Conservation (phyloP, 2,888 invertebrate species). For the Escarpia spicata region DNA sequence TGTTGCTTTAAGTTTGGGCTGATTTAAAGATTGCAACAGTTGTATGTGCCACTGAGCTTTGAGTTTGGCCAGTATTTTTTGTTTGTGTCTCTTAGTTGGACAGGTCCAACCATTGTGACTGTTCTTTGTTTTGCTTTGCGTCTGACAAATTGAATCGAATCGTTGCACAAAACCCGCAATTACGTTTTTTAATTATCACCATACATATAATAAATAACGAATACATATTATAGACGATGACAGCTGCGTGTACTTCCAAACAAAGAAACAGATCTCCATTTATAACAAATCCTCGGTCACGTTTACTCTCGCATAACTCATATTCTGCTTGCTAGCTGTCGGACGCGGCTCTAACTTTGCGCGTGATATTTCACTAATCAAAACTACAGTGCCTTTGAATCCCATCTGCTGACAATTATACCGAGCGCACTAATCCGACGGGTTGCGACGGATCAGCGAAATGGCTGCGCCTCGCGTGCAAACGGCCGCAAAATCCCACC, state of each 20-base stretch:
- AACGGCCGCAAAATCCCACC: background rate
- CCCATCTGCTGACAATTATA: background rate
- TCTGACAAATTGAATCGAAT: background rate
- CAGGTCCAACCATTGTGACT: background rate
- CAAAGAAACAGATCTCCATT: background rate
- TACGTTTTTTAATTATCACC: too few relatives aligned
- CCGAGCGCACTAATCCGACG: background rate
- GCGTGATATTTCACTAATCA: constrained; percentile 12
- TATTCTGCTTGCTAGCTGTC: background rate
- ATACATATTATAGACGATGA: too few relatives aligned
- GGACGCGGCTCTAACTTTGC: background rate
- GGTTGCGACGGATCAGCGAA: background rate
- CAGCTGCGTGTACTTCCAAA: too few relatives aligned
- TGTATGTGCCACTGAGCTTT: background rate
- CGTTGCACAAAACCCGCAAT: too few relatives aligned
- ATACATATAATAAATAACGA: too few relatives aligned
- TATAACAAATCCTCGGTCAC: background rate
- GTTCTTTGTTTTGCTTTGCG: background rate
- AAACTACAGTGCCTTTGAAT: background rate
- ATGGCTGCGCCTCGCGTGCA: background rate
- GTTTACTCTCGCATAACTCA: background rate
- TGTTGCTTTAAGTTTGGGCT: background rate
- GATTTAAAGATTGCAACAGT: background rate
- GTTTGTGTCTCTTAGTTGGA: background rate
- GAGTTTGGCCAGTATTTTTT: background rate